Evolutionary conservation across 1,140 invertebrate genomes (phyloP).

Genomic region (Drosophila seguyi): DNA sequence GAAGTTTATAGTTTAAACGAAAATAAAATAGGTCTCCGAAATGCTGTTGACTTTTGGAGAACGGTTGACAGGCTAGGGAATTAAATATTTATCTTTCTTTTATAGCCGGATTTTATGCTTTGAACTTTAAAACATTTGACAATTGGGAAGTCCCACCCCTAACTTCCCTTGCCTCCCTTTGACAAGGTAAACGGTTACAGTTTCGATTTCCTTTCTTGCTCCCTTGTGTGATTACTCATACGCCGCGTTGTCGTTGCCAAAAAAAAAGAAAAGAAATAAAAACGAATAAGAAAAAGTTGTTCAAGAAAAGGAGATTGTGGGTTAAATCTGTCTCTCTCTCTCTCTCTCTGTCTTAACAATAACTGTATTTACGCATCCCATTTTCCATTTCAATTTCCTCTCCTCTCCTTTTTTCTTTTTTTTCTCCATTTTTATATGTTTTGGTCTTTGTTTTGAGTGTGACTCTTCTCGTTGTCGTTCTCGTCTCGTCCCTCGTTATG

Average conservation of each 20-base stretch:
- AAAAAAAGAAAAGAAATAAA: constrained; percentile 5
- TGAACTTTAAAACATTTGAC: constrained; percentile 5
- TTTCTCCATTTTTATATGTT: constrained; percentile 3
- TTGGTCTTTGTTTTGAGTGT: constrained; percentile 29
- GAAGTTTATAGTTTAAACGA: background rate
- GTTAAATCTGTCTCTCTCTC: constrained; percentile 7
- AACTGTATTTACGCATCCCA: constrained; percentile 51
- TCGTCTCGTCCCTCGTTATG: constrained; percentile 55
- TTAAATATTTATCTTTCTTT: constrained; percentile 12
- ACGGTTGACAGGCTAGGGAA: background rate
- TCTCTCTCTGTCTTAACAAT: constrained; percentile 14
- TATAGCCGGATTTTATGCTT: constrained; percentile 9
- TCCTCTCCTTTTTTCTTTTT: background rate
- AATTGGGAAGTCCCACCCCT: constrained; percentile 15
- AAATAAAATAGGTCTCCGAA: background rate
- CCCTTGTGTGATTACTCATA: constrained; percentile 66
- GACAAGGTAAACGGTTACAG: constrained; percentile 63
- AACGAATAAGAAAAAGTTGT: constrained; percentile 26
- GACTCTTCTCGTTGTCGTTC: constrained; percentile 26
- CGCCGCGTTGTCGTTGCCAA: constrained; percentile 44
- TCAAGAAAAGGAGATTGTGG: constrained; percentile 16
- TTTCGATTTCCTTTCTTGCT: constrained; percentile 52
- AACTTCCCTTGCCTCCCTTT: too few relatives aligned
- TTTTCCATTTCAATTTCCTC: constrained; percentile 21
- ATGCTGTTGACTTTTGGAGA: constrained; percentile 2